phyloP scores from a whole-genome alignment of 30 jellyfish, hydroid and myxozoan species.

The Phacellophora camtschatica region DNA sequence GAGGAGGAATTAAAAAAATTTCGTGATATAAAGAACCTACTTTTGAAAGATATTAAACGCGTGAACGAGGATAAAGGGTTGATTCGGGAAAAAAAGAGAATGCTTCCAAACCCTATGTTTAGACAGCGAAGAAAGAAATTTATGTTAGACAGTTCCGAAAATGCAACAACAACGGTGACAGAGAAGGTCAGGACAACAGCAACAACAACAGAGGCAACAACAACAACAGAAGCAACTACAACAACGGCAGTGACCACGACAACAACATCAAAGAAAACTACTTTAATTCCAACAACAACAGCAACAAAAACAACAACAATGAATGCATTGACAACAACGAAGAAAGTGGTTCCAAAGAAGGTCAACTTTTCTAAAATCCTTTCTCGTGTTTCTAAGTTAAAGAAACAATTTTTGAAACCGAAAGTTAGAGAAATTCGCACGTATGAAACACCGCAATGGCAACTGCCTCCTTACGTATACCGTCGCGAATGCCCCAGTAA shows the following conservation, averaged over 20 bases:
- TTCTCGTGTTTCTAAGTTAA: neutral
- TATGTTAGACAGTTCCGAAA: too few species aligned
- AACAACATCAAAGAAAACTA: neutral
- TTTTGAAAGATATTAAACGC: too few species aligned
- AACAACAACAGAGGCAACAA: neutral
- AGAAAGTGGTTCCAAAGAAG: neutral
- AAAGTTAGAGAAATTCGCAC: neutral
- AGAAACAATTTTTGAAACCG: neutral
- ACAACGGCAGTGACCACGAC: neutral
- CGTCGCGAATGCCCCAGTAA: constrained; percentile 49
- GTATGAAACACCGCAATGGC: constrained; percentile 33
- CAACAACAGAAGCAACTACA: neutral
- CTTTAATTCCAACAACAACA: neutral
- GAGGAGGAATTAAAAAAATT: too few species aligned
- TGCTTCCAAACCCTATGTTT: too few species aligned
- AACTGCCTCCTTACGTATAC: constrained; percentile 13
- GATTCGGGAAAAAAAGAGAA: too few species aligned
- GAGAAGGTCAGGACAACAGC: neutral
- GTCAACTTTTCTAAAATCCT: neutral
- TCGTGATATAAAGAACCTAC: too few species aligned
- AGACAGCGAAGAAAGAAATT: too few species aligned
- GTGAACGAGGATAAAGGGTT: too few species aligned
- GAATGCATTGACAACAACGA: neutral
- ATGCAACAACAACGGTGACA: neutral
- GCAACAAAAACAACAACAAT: neutral